Evolutionary conservation across 1,140 invertebrate species (phyloP), one percentile per base, ranked within the genome.

Genomic region (Temnothorax curvispinosus): DNA sequence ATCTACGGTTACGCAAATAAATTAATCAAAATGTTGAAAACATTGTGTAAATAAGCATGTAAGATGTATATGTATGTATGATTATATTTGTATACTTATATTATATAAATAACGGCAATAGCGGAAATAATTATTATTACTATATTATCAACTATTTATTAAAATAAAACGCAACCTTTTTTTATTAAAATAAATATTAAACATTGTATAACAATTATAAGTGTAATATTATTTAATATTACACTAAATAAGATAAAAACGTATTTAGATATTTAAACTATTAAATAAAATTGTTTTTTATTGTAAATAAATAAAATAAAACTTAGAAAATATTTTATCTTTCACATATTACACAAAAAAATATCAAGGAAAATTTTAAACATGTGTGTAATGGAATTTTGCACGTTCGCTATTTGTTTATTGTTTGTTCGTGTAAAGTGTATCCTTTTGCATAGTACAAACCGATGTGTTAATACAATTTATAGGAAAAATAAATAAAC

Each of bases 401-500:
- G 9, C 18, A 64, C 7, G 13, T 65, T 65, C 35, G 38, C 15
- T 65, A 18, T 65, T 35, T 41, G 8, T 41, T 64, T 62, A 35
- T 62, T 62, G 1, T 35, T 64, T 38, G 60, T 64, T 65, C 18
- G 62, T n/a, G 5, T 27, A 27, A 41, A 41, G 9, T 65, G 3
- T 65, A 64, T 15, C 15, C 3, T 64, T 13, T 41, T 18, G 32
- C 32, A 65, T 41, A n/a, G 9, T 67, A 44, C 7, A 67, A 67
- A 21, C 18, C 0, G 8, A 27, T 9, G 35, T 67, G 4, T 67
- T 67, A 67, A 44, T 3, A 2, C 35, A 21, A 60, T 72, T 72
- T 38, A 74, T 18, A 56, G 38, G 80, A 18, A 71, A 65, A 75
- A 75, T 84, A 65, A 75, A 75, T 84, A 74, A 84, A 62, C 38